A percentile compares a stretch with the other conserved stretches of the same genome.
Evolutionary conservation across 2,113 vertebrate genomes (phyloP).

Genomic region (Aegypius monachus): DNA sequence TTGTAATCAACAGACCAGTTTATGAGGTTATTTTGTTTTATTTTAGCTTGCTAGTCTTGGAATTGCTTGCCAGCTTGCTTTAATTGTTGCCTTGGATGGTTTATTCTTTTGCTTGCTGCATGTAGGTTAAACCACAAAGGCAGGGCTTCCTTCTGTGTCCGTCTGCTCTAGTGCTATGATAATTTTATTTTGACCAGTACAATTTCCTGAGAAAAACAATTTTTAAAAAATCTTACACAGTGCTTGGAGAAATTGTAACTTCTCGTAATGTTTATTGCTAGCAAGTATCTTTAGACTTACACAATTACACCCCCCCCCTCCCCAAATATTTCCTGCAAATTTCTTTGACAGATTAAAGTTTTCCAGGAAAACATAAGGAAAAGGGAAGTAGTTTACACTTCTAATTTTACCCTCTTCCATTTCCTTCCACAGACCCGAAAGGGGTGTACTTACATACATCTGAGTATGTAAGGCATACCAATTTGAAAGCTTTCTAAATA

Average conservation of each 20-base stretch:
- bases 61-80: neutral
- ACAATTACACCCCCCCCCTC: neutral
- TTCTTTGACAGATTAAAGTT: neutral
- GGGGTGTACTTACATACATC: neutral
- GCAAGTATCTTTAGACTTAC: neutral
- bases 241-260: neutral
- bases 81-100: neutral
- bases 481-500: neutral
- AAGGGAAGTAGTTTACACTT: neutral
- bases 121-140: neutral
- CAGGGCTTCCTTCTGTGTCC: neutral
- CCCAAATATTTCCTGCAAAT: neutral
- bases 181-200: neutral
- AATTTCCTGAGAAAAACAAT: neutral
- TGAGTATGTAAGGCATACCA: neutral
- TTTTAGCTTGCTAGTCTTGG: neutral
- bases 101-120: neutral
- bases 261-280: neutral
- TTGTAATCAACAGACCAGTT: neutral
- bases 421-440: neutral
- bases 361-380: neutral
- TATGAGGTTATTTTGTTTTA: neutral
- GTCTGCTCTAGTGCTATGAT: neutral
- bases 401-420: neutral
- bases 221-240: neutral